Base-by-base conservation (phyloP, 2,797 vertebrate genomes). In the Takifugu rubripes region DNA sequence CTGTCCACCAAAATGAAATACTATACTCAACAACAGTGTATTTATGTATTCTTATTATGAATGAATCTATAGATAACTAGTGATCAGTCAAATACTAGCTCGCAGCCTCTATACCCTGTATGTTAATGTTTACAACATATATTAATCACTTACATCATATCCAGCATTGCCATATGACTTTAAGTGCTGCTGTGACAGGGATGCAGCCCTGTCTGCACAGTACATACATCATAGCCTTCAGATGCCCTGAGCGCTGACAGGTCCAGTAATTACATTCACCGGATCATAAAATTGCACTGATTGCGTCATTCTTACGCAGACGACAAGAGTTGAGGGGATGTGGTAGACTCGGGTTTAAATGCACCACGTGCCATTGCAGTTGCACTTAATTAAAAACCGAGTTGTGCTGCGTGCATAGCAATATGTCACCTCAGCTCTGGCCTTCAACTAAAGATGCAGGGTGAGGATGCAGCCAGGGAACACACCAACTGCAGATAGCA, bases 241-340 rank as follows among this genome's bases (percentile, higher is more conserved):
- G 59, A 76, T 16, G 24, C 42, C 63, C 49, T 62, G 63, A 72
- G 73, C 70, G 58, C 72, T 85, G 87, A 84, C 83, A 86, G 77
- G 60, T 77, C 54, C 68, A 61, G 72, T 87, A 88, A 87, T 86
- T 87, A 71, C 74, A 78, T 84, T 79, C 81, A 82, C 73, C 66
- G 77, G 74, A 71, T 87, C 82, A 84, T 84, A 86, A 87, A 87
- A 84, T 84, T 79, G 77, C 86, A 75, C 7, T 33, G 59, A 83
- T 84, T 86, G 81, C 82, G 81, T 85, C 85, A 86, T 61, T 78
- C 69, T 82, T 73, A 74, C 75, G 62, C 56, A 7, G 56, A 54
- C 59, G 72, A 72, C 59, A 25, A 52, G 36, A 52, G 15, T 48
- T 29, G 59, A 59, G 46, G 48, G 53, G 0, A 25, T 40, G 60